These are phyloP conservation scores for Paramuricea clavata DNA, from an alignment of 92 coral and sea anemone genomes.

Conservation along the genomic window DNA sequence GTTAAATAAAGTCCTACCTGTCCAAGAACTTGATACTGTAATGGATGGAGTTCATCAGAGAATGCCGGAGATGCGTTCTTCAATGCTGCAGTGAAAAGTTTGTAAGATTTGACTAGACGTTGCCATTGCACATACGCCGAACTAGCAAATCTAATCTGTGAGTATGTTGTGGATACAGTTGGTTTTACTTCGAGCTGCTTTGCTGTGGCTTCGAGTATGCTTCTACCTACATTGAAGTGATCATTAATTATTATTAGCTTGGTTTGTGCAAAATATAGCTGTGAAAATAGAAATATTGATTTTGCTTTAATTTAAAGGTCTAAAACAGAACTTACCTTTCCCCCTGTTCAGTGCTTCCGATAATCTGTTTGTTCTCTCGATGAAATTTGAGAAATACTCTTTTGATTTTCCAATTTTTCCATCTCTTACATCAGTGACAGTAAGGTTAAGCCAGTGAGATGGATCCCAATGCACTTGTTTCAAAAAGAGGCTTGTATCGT, in stretches of 20 bases:
- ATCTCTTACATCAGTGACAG: not conserved
- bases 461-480: constrained; percentile 17
- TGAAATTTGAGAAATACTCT: not conserved
- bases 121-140: constrained; percentile 25
- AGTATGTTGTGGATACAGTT: constrained; percentile 18
- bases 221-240: not conserved
- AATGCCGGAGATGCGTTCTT: not conserved
- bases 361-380: constrained; percentile 23
- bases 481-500: not conserved
- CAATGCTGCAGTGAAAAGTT: constrained; percentile 9
- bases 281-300: not conserved
- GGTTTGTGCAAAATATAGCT: no score
- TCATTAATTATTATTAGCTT: not conserved
- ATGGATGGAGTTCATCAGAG: constrained; percentile 8
- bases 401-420: constrained; percentile 19
- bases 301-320: not conserved
- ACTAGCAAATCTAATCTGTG: constrained; percentile 28
- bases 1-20: constrained; percentile 6
- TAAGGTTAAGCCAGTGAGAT: constrained; percentile 19
- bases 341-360: constrained; percentile 21
- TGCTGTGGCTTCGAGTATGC: constrained; percentile 28
- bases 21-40: constrained; percentile 8
- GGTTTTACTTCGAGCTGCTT: constrained; percentile 10
- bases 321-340: not conserved
- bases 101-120: constrained; percentile 13